Base-by-base conservation (phyloP, 2,888 invertebrate genomes). In the Trachelus stipa region DNA sequence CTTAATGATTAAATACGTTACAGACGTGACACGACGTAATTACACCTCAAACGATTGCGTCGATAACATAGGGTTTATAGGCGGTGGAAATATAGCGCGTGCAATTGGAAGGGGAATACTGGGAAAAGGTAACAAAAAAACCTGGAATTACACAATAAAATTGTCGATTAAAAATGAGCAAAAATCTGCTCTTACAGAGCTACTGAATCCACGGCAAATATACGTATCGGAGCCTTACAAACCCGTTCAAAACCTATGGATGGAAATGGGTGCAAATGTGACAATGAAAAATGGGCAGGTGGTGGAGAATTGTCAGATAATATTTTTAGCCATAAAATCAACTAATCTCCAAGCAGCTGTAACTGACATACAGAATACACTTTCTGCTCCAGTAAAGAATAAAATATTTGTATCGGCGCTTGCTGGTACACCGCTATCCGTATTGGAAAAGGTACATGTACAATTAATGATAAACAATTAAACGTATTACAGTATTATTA, bases 271-370 rank as follows among this genome's bases (percentile, higher is more conserved):
- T 4, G 93, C 93, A 1, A 91, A 93, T 85, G 91, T 93, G 4
- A 94, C 94, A 4, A 92, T 92, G 34, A 93, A 94, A 80, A 96
- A 96, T 91, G 93, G 94, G 80, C 93, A 93, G 84, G 93, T 97
- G 4, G 92, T 94, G 87, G 84, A 91, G 83, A 89, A 93, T 89
- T 94, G 95, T 86, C 94, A 96, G 85, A 92, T 97, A 37, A 93
- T 98, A 83, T 95, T 98, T 84, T 91, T 98, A 81, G 96, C 96
- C 75, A 95, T 98, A 1, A 98, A 98, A 90, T 98, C 98, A 0
- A 94, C 95, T 85, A 93, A 96, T 81, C 92, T 97, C 35, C 89
- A 92, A 15, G 90, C 90, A 31, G 94, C 94, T 74, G 90, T 94
- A 6, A 88, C 90, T 9, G 92, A 93, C 84, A 87, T 93, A 33